Conservation (phyloP, 2,113 vertebrate genomes). For the Crocuta crocuta region DNA sequence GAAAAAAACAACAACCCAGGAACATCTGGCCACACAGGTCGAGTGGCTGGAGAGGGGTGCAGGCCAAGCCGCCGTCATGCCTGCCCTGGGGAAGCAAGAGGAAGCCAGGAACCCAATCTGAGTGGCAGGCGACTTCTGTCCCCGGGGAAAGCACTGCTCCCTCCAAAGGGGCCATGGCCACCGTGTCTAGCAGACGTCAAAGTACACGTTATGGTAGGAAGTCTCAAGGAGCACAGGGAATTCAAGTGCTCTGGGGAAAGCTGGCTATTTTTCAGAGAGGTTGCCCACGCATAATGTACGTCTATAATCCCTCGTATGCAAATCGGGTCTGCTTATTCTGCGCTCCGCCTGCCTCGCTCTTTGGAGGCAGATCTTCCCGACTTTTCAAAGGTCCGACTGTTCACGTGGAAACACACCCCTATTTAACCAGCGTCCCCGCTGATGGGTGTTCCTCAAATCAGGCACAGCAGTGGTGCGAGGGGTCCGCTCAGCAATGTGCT, state of each 20-base stretch:
- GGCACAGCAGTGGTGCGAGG: too few relatives aligned
- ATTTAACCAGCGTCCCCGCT: accelerated
- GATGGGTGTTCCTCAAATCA: not conserved
- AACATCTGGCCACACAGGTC: too few relatives aligned
- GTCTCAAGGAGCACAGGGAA: not conserved
- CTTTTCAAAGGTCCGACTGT: not conserved
- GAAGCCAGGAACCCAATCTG: too few relatives aligned
- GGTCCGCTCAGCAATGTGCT: not conserved
- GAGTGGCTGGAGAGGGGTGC: not conserved
- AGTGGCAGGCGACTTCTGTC: too few relatives aligned
- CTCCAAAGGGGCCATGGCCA: not conserved
- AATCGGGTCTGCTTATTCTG: too few relatives aligned
- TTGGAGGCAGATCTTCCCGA: not conserved
- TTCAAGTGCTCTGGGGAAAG: not conserved
- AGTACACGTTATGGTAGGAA: not conserved
- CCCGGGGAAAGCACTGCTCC: too few relatives aligned
- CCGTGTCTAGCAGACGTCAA: too few relatives aligned
- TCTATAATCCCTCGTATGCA: too few relatives aligned
- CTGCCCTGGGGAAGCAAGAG: not conserved
- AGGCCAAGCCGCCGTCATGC: not conserved
- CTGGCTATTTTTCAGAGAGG: not conserved
- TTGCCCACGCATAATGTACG: not conserved
- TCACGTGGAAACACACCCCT: too few relatives aligned
- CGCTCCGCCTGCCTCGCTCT: too few relatives aligned
- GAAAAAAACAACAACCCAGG: not conserved